Evolutionary conservation across 1,140 invertebrate genomes (phyloP).

Genomic region (Hyphantria cunea): DNA sequence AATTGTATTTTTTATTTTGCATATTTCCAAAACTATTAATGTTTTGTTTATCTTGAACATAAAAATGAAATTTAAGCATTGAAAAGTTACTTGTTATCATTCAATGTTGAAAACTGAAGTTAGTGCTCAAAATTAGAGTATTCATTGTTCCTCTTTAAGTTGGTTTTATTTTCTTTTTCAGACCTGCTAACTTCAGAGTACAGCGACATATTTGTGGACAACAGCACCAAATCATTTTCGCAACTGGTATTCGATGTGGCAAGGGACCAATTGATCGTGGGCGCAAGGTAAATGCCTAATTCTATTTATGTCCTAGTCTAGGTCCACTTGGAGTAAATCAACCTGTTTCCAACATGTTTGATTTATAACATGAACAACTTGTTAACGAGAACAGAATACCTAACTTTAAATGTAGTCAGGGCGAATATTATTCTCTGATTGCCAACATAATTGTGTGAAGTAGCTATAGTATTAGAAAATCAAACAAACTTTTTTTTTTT

Average conservation of each 20-base stretch:
- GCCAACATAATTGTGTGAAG: too few relatives aligned
- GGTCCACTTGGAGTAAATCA: constrained; percentile 17
- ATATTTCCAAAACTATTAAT: too few relatives aligned
- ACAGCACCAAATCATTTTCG: constrained; percentile 87
- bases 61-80: too few relatives aligned
- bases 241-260: constrained; percentile 92
- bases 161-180: constrained; percentile 53
- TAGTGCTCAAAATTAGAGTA: too few relatives aligned
- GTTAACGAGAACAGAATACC: not conserved
- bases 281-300: constrained; percentile 85
- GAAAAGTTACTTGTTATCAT: too few relatives aligned
- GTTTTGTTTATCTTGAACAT: too few relatives aligned
- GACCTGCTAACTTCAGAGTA: constrained; percentile 80
- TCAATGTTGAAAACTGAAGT: not conserved
- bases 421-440: too few relatives aligned
- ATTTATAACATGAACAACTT: constrained; percentile 15
- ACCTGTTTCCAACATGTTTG: constrained; percentile 18
- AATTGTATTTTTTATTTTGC: too few relatives aligned
- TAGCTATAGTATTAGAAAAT: too few relatives aligned
- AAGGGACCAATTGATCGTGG: constrained; percentile 90
- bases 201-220: constrained; percentile 84
- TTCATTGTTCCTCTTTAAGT: too few relatives aligned
- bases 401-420: too few relatives aligned
- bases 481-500: too few relatives aligned
- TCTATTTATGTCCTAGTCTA: constrained; percentile 33